Evolutionary conservation across 2,113 vertebrate species (phyloP), one percentile per base, ranked within the genome.

Genomic region (Myiozetetes cayanensis): DNA sequence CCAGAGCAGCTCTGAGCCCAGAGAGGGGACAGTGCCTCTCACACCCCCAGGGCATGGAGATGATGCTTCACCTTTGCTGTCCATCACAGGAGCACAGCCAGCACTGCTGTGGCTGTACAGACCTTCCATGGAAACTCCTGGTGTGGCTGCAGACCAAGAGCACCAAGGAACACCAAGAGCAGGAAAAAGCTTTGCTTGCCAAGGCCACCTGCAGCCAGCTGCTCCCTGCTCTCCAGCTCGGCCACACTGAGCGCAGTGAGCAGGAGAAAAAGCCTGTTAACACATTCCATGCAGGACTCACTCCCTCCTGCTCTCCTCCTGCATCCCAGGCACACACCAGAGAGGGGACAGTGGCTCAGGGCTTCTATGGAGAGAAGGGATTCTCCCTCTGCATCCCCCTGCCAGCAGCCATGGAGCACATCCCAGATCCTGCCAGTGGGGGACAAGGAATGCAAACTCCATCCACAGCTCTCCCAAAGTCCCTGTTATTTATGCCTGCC

Each of bases 171-270:
- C 55, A 56, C 9, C 0, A 0, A 66, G 41, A 56, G 63, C 66
- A 79, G 75, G 74, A 91, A 94, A 96, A 65, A 67, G 77, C 96
- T 97, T 95, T 92, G 88, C 98, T 95, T 92, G 94, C 41, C 53
- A 39, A 31, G 58, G 87, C 61, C 82, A 87, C 25, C 37, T 6
- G 41, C 68, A 43, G n/a, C 4, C 31, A 37, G 37, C 33, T 11
- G 6, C 35, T 17, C 73, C 44, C 65, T 27, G 66, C 74, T 55
- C 66, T 78, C 74, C 49, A 46, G 13, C 78, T 17, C 0, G 0
- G 23, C 78, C 28, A 50, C 58, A 41, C 21, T 2, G 9, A 75
- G 17, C 58, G 39, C 11, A 37, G 0, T 3, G 12, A 89, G 63
- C 61, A 55, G 7, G 31, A 23, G 23, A 41, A 63, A 55, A 71